Conservation (phyloP, 1,140 invertebrate species). For the Trissolcus basalis region DNA sequence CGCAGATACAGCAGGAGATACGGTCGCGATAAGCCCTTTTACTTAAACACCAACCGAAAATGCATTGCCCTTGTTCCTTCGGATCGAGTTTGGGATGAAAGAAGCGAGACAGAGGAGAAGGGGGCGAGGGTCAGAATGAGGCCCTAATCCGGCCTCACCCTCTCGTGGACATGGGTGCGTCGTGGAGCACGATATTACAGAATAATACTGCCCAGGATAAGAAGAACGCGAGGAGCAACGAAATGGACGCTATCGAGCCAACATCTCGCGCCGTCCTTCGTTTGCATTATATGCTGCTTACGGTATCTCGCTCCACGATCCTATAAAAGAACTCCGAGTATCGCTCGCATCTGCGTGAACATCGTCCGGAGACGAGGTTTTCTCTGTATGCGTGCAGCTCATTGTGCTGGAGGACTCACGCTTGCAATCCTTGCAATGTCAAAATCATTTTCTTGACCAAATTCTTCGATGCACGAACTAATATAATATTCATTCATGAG, state of each 20-base stretch:
- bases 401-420: conserved; percentile 1
- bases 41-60: conserved; percentile 64
- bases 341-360: conserved; percentile 63
- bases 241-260: conserved; percentile 60
- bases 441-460: not conserved
- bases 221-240: conserved; percentile 46
- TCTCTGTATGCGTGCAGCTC: not conserved
- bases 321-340: conserved; percentile 50
- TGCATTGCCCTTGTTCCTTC: conserved; percentile 47
- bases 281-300: conserved; percentile 60
- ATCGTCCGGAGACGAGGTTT: conserved; percentile 21
- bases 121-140: conserved; percentile 17
- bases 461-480: no score
- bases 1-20: conserved; percentile 63
- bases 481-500: no score
- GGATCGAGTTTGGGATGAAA: conserved; percentile 39
- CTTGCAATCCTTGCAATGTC: not conserved
- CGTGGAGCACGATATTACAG: conserved; percentile 48
- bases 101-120: conserved; percentile 16
- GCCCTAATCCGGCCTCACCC: conserved; percentile 42
- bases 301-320: conserved; percentile 56
- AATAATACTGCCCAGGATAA: conserved; percentile 50
- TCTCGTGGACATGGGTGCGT: conserved; percentile 30
- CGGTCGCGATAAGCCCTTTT: conserved; percentile 66
- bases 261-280: conserved; percentile 62